Percentiles rank a stretch among this genome's conserved stretches.
These are phyloP conservation scores for Thrips palmi DNA, from an alignment of 1,140 invertebrate genomes.

Conservation along the genomic window DNA sequence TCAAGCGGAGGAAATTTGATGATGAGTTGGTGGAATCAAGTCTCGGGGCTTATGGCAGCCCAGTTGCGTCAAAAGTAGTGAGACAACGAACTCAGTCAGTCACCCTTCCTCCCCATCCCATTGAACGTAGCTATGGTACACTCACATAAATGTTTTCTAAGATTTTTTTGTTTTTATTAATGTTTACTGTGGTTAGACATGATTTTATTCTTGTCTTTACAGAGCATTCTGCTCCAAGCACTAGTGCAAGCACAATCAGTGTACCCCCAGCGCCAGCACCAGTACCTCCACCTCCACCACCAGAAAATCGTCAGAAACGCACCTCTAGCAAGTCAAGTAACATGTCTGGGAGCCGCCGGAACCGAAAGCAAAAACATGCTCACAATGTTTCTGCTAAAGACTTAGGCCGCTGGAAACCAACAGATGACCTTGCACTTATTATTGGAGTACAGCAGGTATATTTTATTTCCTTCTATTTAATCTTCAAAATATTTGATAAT, in stretches of 20 bases:
- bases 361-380: conserved; percentile 35
- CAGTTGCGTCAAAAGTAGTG: neutral
- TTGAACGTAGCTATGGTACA: neutral
- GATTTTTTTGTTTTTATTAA: neutral
- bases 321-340: conserved; percentile 7
- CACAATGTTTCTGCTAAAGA: conserved; percentile 56
- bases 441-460: conserved; percentile 78
- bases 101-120: neutral
- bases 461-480: conserved; percentile 15
- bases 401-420: conserved; percentile 89
- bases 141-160: too few species aligned
- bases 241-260: neutral
- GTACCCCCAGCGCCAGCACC: conserved; percentile 12
- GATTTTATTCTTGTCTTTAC: too few species aligned
- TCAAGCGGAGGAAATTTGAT: conserved; percentile 90
- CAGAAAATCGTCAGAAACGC: conserved; percentile 8
- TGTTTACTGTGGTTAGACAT: too few species aligned
- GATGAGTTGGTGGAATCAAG: conserved; percentile 79
- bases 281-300: neutral
- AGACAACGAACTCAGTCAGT: neutral
- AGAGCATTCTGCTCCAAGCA: too few species aligned
- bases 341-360: too few species aligned
- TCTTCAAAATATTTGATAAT: neutral
- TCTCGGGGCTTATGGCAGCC: conserved; percentile 6
- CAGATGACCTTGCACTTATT: conserved; percentile 87